A percentile compares a stretch with the other conserved stretches of the same genome.
Evolutionary conservation across 2,888 invertebrate species (phyloP).

Genomic region (Drosophila anomalipes): DNA sequence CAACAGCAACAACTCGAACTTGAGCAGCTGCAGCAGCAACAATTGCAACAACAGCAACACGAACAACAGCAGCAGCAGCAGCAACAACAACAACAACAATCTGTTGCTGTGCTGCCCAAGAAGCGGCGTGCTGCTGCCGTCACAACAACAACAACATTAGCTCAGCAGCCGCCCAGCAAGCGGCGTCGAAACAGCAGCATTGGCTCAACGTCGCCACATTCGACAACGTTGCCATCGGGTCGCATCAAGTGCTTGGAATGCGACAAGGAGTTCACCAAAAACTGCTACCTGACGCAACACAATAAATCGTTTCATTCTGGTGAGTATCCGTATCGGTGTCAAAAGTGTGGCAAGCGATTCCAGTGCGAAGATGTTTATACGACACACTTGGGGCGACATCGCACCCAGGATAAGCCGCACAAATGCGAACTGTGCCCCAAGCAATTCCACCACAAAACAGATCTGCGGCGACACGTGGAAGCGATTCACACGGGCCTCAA

Average conservation of each 20-base stretch:
- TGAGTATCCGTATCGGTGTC: slow-evolving; percentile 94
- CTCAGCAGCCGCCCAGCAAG: slow-evolving; percentile 54
- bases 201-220: slow-evolving; percentile 69
- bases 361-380: slow-evolving; percentile 89
- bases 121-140: slow-evolving; percentile 46
- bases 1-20: slow-evolving; percentile 29
- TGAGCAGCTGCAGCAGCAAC: slow-evolving; percentile 32
- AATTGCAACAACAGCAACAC: slow-evolving; percentile 41
- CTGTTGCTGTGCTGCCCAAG: slow-evolving; percentile 38
- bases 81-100: slow-evolving; percentile 19
- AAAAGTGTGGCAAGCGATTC: slow-evolving; percentile 94
- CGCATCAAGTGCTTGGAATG: slow-evolving; percentile 91
- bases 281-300: slow-evolving; percentile 95
- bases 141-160: slow-evolving; percentile 25
- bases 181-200: slow-evolving; percentile 69
- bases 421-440: slow-evolving; percentile 94
- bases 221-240: slow-evolving; percentile 77
- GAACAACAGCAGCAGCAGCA: slow-evolving; percentile 41
- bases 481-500: slow-evolving; percentile 93
- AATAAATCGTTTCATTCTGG: slow-evolving; percentile 95
- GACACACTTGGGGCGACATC: slow-evolving; percentile 91
- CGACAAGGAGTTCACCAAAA: slow-evolving; percentile 93
- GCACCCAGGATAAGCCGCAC: slow-evolving; percentile 92
- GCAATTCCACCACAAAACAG: slow-evolving; percentile 96
- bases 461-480: slow-evolving; percentile 94